phyloP scores from a whole-genome alignment of 2,888 invertebrate genomes.

The Limnephilus rhombicus region DNA sequence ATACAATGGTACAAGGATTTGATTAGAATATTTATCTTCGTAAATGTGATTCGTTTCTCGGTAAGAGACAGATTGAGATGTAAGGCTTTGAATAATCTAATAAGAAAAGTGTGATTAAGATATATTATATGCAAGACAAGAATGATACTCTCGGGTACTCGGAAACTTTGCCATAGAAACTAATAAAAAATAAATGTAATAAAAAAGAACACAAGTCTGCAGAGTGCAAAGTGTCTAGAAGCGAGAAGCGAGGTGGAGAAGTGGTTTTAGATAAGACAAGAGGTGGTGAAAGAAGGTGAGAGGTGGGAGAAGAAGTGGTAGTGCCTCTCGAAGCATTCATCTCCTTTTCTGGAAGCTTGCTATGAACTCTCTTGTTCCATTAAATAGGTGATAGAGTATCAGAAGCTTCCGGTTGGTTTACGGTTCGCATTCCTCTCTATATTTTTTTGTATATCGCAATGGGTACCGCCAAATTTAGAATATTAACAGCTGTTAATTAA shows the following conservation, averaged over 20 bases:
- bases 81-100: too few species aligned
- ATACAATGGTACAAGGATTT: too few species aligned
- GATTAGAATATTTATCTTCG: too few species aligned
- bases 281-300: not conserved
- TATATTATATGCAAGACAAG: too few species aligned
- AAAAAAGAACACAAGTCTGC: not conserved
- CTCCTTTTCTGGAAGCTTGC: conserved; percentile 29
- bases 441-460: not conserved
- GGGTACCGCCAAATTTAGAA: not conserved
- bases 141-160: too few species aligned
- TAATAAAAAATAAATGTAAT: too few species aligned
- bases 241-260: not conserved
- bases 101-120: too few species aligned
- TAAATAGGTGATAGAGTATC: not conserved
- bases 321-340: not conserved
- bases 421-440: conserved; percentile 3
- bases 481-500: not conserved
- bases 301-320: not conserved
- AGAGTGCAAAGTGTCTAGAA: not conserved
- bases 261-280: not conserved
- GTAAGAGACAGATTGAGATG: too few species aligned
- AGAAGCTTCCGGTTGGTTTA: conserved; percentile 4
- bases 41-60: too few species aligned
- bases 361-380: conserved; percentile 4
- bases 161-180: too few species aligned